Base-by-base conservation (phyloP, 2,888 invertebrate genomes). In the Sphaerophoria taeniata region DNA sequence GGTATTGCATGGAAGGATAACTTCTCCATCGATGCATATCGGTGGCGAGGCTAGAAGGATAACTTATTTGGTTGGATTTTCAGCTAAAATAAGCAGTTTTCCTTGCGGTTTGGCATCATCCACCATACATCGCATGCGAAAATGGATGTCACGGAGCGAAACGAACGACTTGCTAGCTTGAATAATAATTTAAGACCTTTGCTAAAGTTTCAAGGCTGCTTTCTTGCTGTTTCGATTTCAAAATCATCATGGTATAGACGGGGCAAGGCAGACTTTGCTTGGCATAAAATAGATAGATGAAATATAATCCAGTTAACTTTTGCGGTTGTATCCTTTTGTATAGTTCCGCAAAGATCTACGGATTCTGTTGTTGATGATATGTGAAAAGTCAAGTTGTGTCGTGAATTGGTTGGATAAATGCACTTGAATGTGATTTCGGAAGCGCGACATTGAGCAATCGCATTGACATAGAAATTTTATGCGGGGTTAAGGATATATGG, bases 361-460 rank as follows among this genome's bases (percentile, higher is more conserved):
- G 9, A 6, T 49, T 34, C 14, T 39, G 45, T 45, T 33, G 11
- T 34, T 9, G 14, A 39, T 58, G 58, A 39, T 58, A 16, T 60
- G 36, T 36, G 65, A 24, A 34, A 47, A 14, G 16, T 9, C 11
- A 43, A 43, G 9, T 43, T 43, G n/a, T 31, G 24, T 45, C n/a
- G 53, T 34, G 43, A 24, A 63, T 49, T 58, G 61, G 60, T 69
- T 51, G 43, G 55, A 39, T 63, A 75, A 61, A 75, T 81, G 72
- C 72, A 82, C 61, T 77, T 69, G 77, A 77, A 69, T 69, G 82
- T 67, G 82, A 73, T 77, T 77, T 69, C 16, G 72, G 36, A 73
- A 82, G 82, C 72, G 77, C 77, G 82, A 82, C 77, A 82, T 82
- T 77, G 82, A 77, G 73, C 55, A 69, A 72, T 77, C 72, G 45